phyloP scores from a whole-genome alignment of 2,888 invertebrate species.

The Dyspetes luteomarginatus region DNA sequence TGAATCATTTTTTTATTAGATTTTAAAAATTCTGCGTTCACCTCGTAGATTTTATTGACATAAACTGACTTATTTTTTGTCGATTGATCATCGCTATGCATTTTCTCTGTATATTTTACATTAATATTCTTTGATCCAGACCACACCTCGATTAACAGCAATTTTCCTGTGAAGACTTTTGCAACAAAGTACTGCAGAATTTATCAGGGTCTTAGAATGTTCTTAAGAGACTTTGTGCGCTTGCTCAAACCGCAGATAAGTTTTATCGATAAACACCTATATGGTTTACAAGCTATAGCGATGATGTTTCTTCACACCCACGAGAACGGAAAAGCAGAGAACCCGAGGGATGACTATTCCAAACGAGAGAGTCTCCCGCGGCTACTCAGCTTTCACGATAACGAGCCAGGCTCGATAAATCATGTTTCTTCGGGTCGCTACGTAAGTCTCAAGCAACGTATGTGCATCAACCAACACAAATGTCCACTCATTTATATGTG shows the following conservation, averaged over 20 bases:
- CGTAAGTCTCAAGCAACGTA: constrained; percentile 41
- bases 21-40: too few relatives aligned
- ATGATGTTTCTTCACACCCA: constrained; percentile 50
- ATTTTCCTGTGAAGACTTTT: too few relatives aligned
- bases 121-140: too few relatives aligned
- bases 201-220: background rate
- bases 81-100: too few relatives aligned
- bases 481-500: background rate
- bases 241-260: background rate
- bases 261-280: background rate
- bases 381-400: constrained; percentile 79
- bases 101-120: too few relatives aligned
- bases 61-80: too few relatives aligned
- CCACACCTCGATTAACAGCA: too few relatives aligned
- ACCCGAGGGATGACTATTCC: constrained; percentile 56
- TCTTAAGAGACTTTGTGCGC: background rate
- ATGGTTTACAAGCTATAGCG: background rate
- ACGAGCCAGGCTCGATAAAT: constrained; percentile 81
- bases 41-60: too few relatives aligned
- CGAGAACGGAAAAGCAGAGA: constrained; percentile 44
- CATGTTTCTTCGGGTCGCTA: constrained; percentile 71
- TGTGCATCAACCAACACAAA: constrained; percentile 10
- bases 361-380: constrained; percentile 44
- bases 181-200: background rate
- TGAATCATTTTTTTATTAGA: too few relatives aligned